Evolutionary conservation across 2,888 invertebrate genomes (phyloP).

Genomic region (Lepas anatifera): DNA sequence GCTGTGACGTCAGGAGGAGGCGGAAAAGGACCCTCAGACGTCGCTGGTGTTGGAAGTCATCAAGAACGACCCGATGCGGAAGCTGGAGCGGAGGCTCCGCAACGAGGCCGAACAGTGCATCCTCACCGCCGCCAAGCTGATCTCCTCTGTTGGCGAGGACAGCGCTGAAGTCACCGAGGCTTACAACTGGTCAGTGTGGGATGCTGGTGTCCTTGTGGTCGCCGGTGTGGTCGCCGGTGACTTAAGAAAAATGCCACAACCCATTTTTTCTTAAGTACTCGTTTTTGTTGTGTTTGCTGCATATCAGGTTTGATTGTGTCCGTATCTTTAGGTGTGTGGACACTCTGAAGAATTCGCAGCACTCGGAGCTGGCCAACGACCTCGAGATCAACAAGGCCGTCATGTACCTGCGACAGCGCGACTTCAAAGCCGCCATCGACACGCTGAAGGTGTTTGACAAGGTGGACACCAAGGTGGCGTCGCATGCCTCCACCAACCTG

Average conservation of each 20-base stretch:
- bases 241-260: no score
- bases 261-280: no score
- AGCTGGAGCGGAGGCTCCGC: conserved; percentile 55
- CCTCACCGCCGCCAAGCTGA: conserved; percentile 71
- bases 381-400: conserved; percentile 83
- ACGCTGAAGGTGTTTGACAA: conserved; percentile 75
- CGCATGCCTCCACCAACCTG: conserved; percentile 71
- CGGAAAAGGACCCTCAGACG: conserved; percentile 44
- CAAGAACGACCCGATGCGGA: conserved; percentile 59
- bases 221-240: no score
- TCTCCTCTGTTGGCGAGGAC: conserved; percentile 48
- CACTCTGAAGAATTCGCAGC: conserved; percentile 78
- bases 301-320: no score
- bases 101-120: conserved; percentile 68
- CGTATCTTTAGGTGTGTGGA: conserved; percentile 72
- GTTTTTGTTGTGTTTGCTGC: no score
- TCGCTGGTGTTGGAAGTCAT: conserved; percentile 55
- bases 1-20: neutral
- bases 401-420: conserved; percentile 66
- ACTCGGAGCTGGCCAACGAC: conserved; percentile 67
- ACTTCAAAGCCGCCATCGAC: conserved; percentile 65
- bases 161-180: conserved; percentile 28
- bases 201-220: no score
- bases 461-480: conserved; percentile 67
- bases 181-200: conserved; percentile 43